Base-by-base conservation (phyloP, 2,888 invertebrate species). In the Lordiphosa fenestrarum region DNA sequence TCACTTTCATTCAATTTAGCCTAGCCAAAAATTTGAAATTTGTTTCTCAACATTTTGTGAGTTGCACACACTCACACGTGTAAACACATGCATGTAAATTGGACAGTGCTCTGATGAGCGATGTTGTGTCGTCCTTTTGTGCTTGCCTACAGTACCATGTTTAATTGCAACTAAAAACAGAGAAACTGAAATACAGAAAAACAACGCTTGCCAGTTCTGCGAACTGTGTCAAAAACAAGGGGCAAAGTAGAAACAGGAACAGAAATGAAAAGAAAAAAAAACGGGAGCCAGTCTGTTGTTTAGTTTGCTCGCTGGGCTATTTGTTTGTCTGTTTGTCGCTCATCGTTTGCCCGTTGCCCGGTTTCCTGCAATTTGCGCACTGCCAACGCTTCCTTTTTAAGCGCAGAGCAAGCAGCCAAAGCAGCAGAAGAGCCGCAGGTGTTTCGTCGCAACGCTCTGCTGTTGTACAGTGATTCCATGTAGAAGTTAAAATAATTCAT, bases 121-220 rank as follows among this genome's bases (percentile, higher is more conserved):
- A 70, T 70, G 77, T 69, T 62, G 35, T 48, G 44, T 50, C 51
- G 65, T 66, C 65, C 44, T 53, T 53, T 61, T 55, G 69, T 58
- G 61, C 55, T 40, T 50, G 53, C 67, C 69, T 64, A 64, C 68
- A 80, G 78, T 71, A 66, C 68, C 84, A 84, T 77, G 78, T 84
- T 84, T 80, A 80, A 80, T 80, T 80, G 80, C 84, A 84, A 77
- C 78, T 72, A 77, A 81, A 81, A 84, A 71, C 67, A 50, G 23
- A 13, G 19, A 37, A 36, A 37, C 33, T 53, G 35, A 13, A 38
- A 42, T 52, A 53, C 53, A 55, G 49, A 61, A 62, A 69, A 71
- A 59, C 58, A 69, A 63, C 74, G 74, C 58, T 66, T 59, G 60
- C 82, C 55, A 74, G 71, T 81, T 66, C 78, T 61, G 58, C 77